Percentiles rank a stretch among this genome's conserved stretches.
These are phyloP conservation scores for Crioceris asparagi DNA, from an alignment of 2,888 invertebrate species.

Conservation along the genomic window DNA sequence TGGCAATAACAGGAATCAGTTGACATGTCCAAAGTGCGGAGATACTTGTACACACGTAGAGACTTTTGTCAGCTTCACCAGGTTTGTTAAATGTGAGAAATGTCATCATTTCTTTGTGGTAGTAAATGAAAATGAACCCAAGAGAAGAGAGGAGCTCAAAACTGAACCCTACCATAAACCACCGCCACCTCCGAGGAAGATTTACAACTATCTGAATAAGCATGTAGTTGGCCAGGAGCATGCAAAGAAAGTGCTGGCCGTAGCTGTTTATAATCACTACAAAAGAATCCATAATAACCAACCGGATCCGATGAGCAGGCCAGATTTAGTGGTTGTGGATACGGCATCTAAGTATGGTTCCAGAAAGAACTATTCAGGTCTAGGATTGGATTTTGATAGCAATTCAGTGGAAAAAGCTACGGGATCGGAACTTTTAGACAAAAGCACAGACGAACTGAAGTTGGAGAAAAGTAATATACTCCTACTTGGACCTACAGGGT, in stretches of 20 bases:
- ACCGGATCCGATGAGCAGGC: conserved; percentile 38
- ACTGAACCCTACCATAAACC: conserved; percentile 68
- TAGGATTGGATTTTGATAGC: too few relatives aligned
- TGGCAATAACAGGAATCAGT: conserved; percentile 61
- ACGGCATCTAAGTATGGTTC: conserved; percentile 42
- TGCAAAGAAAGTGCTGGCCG: conserved; percentile 92
- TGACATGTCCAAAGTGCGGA: conserved; percentile 86
- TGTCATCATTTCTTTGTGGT: conserved; percentile 98
- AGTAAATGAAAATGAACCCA: conserved; percentile 83
- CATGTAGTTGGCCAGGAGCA: conserved; percentile 96
- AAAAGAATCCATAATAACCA: conserved; percentile 94
- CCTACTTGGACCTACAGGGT: conserved; percentile 92
- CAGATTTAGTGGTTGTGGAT: conserved; percentile 46
- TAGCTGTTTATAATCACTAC: conserved; percentile 98
- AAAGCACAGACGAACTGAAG: conserved; percentile 69
- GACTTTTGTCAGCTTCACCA: conserved; percentile 92
- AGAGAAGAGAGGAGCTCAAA: conserved; percentile 75
- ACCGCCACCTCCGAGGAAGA: conserved; percentile 94
- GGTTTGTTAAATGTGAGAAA: conserved; percentile 96
- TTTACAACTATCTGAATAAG: conserved; percentile 90
- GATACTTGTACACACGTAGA: conserved; percentile 90
- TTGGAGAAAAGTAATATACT: conserved; percentile 96
- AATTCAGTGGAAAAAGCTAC: background rate
- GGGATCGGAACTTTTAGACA: conserved; percentile 74
- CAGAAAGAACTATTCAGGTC: background rate